Base-by-base conservation (phyloP, 2,797 vertebrate species). In the Numenius phaeopus region DNA sequence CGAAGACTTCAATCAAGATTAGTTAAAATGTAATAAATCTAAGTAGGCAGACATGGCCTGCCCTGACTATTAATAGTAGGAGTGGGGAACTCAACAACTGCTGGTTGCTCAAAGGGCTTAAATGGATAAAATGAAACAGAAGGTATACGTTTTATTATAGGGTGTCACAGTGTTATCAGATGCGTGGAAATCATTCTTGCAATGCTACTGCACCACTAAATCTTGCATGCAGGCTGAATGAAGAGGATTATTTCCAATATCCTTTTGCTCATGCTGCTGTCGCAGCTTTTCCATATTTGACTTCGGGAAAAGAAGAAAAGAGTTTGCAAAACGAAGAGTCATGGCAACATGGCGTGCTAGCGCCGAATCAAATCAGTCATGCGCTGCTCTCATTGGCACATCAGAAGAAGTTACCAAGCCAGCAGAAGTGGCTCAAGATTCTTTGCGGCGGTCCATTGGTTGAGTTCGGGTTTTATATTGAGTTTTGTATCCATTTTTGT, bases 11-110 rank as follows among this genome's bases (percentile, higher is more conserved):
- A 97, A 96, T 96, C 97, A 97, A 95, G 96, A 97, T 96, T 89
- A 95, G 94, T 96, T 96, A 95, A 97, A 96, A 96, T 90, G 95
- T 92, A 97, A 97, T 97, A 97, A 97, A 97, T 97, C 94, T 93
- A 95, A 96, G 89, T 54, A 96, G 97, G 87, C 97, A 96, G 95
- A 94, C 82, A 23, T 55, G 91, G 96, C 92, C 94, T 96, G 94
- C 84, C 73, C 75, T 0, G 0, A 44, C 96, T 97, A 97, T 97
- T 97, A 96, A 97, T 97, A 97, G 96, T 40, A 95, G 76, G 65
- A 96, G 65, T 66, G 70, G 87, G 79, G 92, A 95, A 94, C 96
- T 97, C 95, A 97, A 96, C 97, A 97, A 97, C 96, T 97, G 97
- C 89, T 96, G 54, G 91, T 97, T 97, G 96, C 94, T 97, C 97